Conservation (phyloP, 2,888 invertebrate genomes). For the Ophion obscuratus region DNA sequence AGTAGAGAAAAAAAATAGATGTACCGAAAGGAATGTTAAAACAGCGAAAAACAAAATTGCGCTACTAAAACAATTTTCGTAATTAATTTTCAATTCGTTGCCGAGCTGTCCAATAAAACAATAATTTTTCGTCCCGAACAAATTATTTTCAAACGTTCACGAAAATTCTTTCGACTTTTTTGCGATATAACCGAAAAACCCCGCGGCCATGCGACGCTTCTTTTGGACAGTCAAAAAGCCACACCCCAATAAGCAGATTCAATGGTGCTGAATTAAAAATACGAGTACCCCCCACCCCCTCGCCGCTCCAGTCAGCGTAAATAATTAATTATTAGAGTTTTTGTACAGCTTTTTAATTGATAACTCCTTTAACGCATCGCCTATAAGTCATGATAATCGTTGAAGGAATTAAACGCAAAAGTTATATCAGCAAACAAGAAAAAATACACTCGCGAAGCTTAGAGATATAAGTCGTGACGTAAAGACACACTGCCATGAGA, state of each 20-base stretch:
- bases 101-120: too few species aligned
- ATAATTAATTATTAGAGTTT: conserved; percentile 76
- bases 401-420: conserved; percentile 57
- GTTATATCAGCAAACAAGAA: conserved; percentile 49
- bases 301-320: conserved; percentile 73
- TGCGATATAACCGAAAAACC: background rate
- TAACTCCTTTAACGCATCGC: conserved; percentile 75
- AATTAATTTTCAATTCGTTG: background rate
- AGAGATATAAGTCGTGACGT: conserved; percentile 67
- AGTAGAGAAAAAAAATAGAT: too few species aligned
- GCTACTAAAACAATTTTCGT: background rate
- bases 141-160: too few species aligned
- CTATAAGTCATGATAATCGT: conserved; percentile 74
- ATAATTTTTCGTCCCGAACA: too few species aligned
- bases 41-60: background rate
- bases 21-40: background rate
- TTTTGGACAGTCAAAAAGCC: background rate
- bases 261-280: conserved; percentile 76
- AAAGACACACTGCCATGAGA: conserved; percentile 75
- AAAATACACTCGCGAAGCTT: conserved; percentile 42
- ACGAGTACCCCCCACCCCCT: conserved; percentile 61
- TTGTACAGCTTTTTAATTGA: conserved; percentile 82
- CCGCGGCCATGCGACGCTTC: background rate
- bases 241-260: conserved; percentile 42
- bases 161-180: background rate